phyloP scores from a whole-genome alignment of 2,888 invertebrate species.

The Neoaliturus tenellus region DNA sequence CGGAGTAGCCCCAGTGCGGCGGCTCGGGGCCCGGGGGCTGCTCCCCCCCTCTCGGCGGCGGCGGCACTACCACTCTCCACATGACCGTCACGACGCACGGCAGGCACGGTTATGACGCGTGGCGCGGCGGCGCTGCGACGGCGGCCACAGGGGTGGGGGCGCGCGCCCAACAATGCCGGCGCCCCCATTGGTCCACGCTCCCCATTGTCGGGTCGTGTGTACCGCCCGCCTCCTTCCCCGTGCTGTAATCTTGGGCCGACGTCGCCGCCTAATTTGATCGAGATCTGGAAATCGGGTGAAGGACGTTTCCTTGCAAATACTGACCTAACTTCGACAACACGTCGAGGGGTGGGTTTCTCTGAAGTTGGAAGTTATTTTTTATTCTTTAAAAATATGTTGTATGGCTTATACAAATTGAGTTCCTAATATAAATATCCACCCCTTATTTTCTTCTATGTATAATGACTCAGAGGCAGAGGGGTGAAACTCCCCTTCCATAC shows the following conservation, averaged over 20 bases:
- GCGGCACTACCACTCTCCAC: conserved; percentile 68
- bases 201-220: conserved; percentile 29
- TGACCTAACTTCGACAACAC: background rate
- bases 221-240: background rate
- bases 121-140: conserved; percentile 5
- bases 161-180: background rate
- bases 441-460: no score
- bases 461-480: no score
- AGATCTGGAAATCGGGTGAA: conserved; percentile 8
- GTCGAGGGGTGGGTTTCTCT: no score
- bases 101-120: background rate
- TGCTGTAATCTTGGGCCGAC: conserved; percentile 17
- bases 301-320: background rate
- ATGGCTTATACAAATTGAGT: no score
- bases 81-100: conserved; percentile 48
- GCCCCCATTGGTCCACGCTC: conserved; percentile 40
- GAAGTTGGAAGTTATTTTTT: no score
- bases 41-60: conserved; percentile 65
- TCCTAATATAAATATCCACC: no score
- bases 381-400: no score
- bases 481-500: no score
- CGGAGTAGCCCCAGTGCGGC: conserved; percentile 66
- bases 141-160: conserved; percentile 7
- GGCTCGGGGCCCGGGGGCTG: conserved; percentile 63
- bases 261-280: background rate